Base-by-base conservation (phyloP, 1,140 invertebrate genomes). In the Pogonognathellus flavescens region DNA sequence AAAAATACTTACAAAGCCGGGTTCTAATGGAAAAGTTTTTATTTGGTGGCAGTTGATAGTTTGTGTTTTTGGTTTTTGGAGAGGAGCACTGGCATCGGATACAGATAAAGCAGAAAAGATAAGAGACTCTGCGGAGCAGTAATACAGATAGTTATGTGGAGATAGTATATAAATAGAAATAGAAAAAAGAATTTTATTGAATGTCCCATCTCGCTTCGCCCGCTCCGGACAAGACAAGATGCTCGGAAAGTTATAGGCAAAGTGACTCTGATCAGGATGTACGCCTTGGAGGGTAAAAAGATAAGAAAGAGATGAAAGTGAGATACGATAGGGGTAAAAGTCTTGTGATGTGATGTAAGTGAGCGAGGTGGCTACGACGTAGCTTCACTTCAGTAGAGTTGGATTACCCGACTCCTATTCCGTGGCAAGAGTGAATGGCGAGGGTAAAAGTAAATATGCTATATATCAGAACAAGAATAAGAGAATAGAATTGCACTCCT, bases 131-230 rank as follows among this genome's bases (percentile, higher is more conserved):
- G 70, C 16, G 70, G 70, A 76, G 41, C 49, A 49, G 70, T 50
- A 76, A 49, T 76, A 76, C 16, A 76, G 41, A 41, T 50, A 9
- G 41, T 50, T n/a, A 76, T 76, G 70, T 16, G 25, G 8, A 66
- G 62, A 66, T 66, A 66, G 62, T 6, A 66, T 20, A 66, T 20
- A 50, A 76, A 31, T 76, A 76, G 25, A 76, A 76, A 76, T 76
- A 76, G 70, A 66, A 76, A 76, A 76, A 76, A 76, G 70, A 76
- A 76, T 76, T 76, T 76, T 76, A 76, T 76, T 76, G 70, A 76
- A 76, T 76, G 70, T 76, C 70, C 70, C 70, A 76, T 76, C 70
- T 50, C 70, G 41, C 70, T 31, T 31, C 25, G 11, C 31, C 41
- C 62, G 25, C 62, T 66, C 62, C 62, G 13, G 8, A 20, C 22